Conservation (phyloP, 2,888 invertebrate genomes). For the Tachina fera region DNA sequence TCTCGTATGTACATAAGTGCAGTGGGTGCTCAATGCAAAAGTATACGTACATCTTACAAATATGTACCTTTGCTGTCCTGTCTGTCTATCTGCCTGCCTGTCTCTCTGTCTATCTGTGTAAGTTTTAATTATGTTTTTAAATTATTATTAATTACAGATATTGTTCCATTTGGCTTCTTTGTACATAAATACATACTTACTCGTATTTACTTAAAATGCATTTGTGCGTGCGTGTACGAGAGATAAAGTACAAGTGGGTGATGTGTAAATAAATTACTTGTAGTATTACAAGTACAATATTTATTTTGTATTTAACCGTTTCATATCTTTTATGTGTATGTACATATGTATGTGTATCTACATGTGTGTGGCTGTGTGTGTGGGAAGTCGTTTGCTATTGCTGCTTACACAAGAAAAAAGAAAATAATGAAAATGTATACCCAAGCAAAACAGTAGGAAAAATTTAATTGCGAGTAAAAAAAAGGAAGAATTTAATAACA, state of each 20-base stretch:
- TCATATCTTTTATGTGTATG: neutral
- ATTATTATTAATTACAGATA: conserved; percentile 63
- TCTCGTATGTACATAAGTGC: no score
- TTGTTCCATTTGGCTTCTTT: conserved; percentile 40
- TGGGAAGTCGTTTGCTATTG: conserved; percentile 33
- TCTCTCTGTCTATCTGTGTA: conserved; percentile 22
- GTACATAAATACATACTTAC: neutral
- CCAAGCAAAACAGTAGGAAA: neutral
- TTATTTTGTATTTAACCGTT: conserved; percentile 28
- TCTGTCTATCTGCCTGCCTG: neutral
- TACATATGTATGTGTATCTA: no score
- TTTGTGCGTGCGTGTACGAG: neutral
- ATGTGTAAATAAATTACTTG: conserved; percentile 45
- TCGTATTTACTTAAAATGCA: no score
- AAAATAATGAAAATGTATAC: conserved; percentile 3
- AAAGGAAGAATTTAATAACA: conserved; percentile 54
- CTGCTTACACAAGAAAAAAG: neutral
- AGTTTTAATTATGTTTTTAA: conserved; percentile 62
- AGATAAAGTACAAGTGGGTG: neutral
- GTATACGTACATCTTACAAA: neutral
- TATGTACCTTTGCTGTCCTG: neutral
- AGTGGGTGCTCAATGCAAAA: no score
- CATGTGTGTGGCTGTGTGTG: neutral
- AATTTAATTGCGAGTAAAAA: neutral
- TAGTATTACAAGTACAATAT: conserved; percentile 20